Evolutionary conservation across 2,888 invertebrate genomes (phyloP).

Genomic region (Eledona agricola): DNA sequence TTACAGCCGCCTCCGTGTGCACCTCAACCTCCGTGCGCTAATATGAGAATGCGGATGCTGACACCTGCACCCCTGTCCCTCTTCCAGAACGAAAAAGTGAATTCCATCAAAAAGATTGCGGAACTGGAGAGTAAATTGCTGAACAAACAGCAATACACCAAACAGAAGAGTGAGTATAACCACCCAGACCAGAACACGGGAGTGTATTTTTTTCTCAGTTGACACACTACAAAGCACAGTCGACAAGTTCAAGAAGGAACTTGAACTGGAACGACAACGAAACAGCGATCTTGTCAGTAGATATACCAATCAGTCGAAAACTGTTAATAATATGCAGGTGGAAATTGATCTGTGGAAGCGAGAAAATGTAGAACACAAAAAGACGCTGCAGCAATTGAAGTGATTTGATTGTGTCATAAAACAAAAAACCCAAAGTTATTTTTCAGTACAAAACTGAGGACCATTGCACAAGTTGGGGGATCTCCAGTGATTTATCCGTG

Average conservation of each 20-base stretch:
- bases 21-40: neutral
- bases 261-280: constrained; percentile 25
- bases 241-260: constrained; percentile 16
- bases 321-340: constrained; percentile 29
- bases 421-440: no score
- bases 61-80: neutral
- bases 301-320: constrained; percentile 31
- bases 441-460: no score
- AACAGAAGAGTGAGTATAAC: constrained; percentile 29
- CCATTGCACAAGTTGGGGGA: no score
- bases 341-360: constrained; percentile 20
- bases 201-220: constrained; percentile 28
- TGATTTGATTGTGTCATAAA: constrained; percentile 4
- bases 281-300: constrained; percentile 20
- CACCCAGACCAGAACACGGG: neutral
- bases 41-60: neutral
- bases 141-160: constrained; percentile 27
- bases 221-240: constrained; percentile 20
- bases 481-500: no score
- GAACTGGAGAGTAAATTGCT: constrained; percentile 42
- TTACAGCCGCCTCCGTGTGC: neutral
- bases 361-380: constrained; percentile 28
- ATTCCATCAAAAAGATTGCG: constrained; percentile 43
- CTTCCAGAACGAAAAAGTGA: constrained; percentile 13
- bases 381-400: constrained; percentile 25